Base-by-base conservation (phyloP, 2,888 invertebrate species). In the Heliconius hortense region DNA sequence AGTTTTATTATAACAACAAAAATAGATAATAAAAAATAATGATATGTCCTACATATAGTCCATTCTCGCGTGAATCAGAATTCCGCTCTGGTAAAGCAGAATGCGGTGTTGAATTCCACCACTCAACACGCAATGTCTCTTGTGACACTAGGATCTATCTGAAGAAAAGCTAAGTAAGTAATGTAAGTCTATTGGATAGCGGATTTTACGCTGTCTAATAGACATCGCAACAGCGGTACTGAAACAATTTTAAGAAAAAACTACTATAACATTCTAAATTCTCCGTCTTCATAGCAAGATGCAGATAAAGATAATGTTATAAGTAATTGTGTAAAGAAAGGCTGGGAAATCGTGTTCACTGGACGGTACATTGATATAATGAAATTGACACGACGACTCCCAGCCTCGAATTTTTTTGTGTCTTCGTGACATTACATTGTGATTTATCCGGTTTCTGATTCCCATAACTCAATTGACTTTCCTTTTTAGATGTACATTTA, bases 391-490 rank as follows among this genome's bases (percentile, higher is more conserved):
- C 86, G 84, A 85, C 86, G 85, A 86, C 89, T 90, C 89, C 87
- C 87, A 88, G 86, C 88, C 80, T 78, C 79, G 84, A 82, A 87
- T 89, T 90, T 90, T 35, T 92, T 91, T 90, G 88, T 85, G 80
- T 81, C 81, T 82, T 91, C 93, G 93, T 92, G 93, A 94, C 90
- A 89, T 88, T 88, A 89, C 89, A 87, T 87, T 89, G 91, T 92
- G 92, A 92, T 90, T 92, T 90, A 90, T 88, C 89, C 84, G 82
- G 83, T 83, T 83, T 87, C 84, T 84, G 89, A 87, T 93, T 93
- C 93, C 91, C 93, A 93, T 91, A 91, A 89, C 89, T 86, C 85
- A 88, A 88, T 90, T 90, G 89, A 87, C 86, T 88, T 88, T 85
- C 85, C 80, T 87, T 84, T 85, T 86, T 86, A 84, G 85, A 84